These are phyloP conservation scores for Catamblyrhynchus diadema DNA, from an alignment of 2,797 vertebrate species.

Conservation along the genomic window DNA sequence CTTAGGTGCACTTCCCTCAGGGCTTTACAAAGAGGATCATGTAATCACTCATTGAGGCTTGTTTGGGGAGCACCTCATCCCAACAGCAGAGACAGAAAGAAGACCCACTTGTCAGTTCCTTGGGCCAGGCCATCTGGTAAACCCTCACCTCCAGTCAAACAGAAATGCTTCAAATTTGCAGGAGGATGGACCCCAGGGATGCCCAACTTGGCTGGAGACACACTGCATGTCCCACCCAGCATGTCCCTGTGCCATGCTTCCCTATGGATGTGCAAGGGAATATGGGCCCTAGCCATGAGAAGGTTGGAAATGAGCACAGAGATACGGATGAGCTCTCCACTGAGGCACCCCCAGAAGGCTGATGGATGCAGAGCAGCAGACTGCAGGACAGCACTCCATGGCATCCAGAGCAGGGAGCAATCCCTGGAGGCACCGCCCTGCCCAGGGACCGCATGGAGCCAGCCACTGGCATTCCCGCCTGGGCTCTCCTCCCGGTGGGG, in stretches of 20 bases:
- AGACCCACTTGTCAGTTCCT: not conserved
- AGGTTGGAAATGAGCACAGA: not conserved
- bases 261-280: not conserved
- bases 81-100: not conserved
- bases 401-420: not conserved
- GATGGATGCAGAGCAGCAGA: not conserved
- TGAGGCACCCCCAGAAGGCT: fast-evolving
- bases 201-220: not conserved
- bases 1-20: not conserved
- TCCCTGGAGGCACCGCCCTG: not conserved
- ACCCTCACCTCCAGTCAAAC: not conserved
- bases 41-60: not conserved
- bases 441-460: not conserved
- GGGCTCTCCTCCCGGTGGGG: not conserved
- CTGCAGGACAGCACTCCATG: not conserved
- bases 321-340: not conserved
- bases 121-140: not conserved
- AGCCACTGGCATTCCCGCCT: fast-evolving
- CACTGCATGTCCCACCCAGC: not conserved
- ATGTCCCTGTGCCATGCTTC: fast-evolving
- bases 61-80: not conserved
- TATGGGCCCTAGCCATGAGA: not conserved
- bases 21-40: not conserved
- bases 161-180: not conserved
- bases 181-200: not conserved